Evolutionary conservation across 2,113 vertebrate genomes (phyloP).

Genomic region (Pelecanoides urinatrix): DNA sequence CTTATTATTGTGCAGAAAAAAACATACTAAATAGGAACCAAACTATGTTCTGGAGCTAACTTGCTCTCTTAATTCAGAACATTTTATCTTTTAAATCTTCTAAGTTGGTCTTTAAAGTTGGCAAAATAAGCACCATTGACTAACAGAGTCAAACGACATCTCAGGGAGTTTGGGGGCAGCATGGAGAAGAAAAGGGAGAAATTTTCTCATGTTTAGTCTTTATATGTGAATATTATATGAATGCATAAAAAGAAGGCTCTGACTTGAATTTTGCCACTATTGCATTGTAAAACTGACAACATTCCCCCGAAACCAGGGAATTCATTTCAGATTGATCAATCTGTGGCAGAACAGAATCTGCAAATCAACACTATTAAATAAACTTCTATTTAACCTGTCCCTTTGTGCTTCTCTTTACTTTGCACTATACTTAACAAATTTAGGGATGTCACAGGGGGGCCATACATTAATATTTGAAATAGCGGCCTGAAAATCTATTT

Average conservation of each 20-base stretch:
- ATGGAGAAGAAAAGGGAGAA: neutral
- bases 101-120: neutral
- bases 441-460: neutral
- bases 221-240: neutral
- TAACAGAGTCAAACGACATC: neutral
- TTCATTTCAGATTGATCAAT: neutral
- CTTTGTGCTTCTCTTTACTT: neutral
- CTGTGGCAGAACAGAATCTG: neutral
- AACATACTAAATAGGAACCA: neutral
- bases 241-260: neutral
- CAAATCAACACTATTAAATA: neutral
- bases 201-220: neutral
- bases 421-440: neutral
- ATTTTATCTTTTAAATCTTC: neutral
- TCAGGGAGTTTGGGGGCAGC: neutral
- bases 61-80: neutral
- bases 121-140: neutral
- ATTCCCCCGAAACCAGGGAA: neutral
- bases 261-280: neutral
- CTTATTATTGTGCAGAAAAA: neutral
- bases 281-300: neutral
- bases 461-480: neutral
- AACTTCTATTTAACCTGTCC: neutral
- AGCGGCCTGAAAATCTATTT: neutral
- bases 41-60: neutral